Base-by-base conservation (phyloP, 2,888 invertebrate genomes). In the Dolichomitus sp. region DNA sequence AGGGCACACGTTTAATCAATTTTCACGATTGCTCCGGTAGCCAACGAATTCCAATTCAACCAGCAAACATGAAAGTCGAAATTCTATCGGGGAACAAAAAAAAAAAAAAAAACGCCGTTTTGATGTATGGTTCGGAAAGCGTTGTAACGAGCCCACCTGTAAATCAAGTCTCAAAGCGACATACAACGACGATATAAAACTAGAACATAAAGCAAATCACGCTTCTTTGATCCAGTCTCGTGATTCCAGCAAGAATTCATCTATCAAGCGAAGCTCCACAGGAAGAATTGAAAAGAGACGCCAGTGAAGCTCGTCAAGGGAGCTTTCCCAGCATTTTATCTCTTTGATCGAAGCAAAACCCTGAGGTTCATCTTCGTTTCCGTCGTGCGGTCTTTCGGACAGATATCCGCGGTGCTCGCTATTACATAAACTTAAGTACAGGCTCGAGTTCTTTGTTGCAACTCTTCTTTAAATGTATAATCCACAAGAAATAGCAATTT, bases 1-100 rank as follows among this genome's bases (percentile, higher is more conserved):
- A 30, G 59, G 30, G 45, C 69, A 69, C 72, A 54, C 65, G 80
- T 85, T 86, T 81, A 78, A 84, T 84, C 85, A 83, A 84, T 83
- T 80, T 61, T 40, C 52, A 37, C 54, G 66, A 75, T 78, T 79
- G 72, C 59, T 61, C 59, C 59, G 33, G 66, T 19, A 23, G 4
- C 17, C 30, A 14, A 59, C 42, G 30, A 52, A 59, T 72, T 76
- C 23, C 72, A 54, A 75, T 70, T 83, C 82, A 80, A 76, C 82
- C 68, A 70, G 70, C 37, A 37, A 19, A 48, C 52, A 42, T 48
- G 63, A 52, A 54, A 73, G 12, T 73, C 63, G 50, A 70, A 72
- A 48, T 70, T 72, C 65, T 79, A 76, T 75, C 72, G 37, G 52
- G 61, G 45, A 40, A 70, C 23, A 37, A 57, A 33, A 57, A 40